Evolutionary conservation across 1,140 invertebrate genomes (phyloP).

Genomic region (Caenorhabditis briggsae): DNA sequence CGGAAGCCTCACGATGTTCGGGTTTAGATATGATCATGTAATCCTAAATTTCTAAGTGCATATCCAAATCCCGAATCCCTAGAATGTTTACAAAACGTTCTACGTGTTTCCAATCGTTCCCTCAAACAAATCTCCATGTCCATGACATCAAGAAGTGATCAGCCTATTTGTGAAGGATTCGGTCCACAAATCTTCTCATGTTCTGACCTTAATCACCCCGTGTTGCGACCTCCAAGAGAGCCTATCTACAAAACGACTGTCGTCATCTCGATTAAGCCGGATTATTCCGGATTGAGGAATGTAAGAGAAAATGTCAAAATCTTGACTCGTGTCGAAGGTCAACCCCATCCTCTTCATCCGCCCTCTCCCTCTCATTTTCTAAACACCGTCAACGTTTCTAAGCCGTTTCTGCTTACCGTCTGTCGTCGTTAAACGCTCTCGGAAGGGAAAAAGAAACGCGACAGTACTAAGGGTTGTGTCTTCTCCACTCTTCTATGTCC

Average conservation of each 20-base stretch:
- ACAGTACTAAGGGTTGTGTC: background rate
- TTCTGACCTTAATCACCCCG: conserved; percentile 40
- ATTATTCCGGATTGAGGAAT: background rate
- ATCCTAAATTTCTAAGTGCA: conserved; percentile 5
- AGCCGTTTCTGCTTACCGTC: conserved; percentile 46
- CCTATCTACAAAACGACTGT: background rate
- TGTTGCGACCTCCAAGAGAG: conserved; percentile 22
- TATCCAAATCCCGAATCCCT: background rate
- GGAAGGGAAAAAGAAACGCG: background rate
- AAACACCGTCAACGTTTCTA: conserved; percentile 26
- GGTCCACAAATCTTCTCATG: conserved; percentile 32
- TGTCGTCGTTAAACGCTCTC: conserved; percentile 51
- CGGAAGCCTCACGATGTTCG: conserved; percentile 6
- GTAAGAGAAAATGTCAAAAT: conserved; percentile 35
- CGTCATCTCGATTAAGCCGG: background rate
- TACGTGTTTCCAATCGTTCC: background rate
- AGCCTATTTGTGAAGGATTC: background rate
- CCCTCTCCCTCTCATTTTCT: conserved; percentile 17
- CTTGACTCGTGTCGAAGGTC: conserved; percentile 31
- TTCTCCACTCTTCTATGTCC: conserved; percentile 39
- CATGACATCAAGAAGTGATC: conserved; percentile 37
- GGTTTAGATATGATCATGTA: conserved; percentile 2
- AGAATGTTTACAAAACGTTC: background rate
- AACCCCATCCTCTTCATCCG: background rate
- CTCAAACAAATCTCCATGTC: background rate